Percentiles rank a stretch among this genome's conserved stretches.
Evolutionary conservation across 2,113 vertebrate species (phyloP).

Genomic region (Phylloscopus trochilus): DNA sequence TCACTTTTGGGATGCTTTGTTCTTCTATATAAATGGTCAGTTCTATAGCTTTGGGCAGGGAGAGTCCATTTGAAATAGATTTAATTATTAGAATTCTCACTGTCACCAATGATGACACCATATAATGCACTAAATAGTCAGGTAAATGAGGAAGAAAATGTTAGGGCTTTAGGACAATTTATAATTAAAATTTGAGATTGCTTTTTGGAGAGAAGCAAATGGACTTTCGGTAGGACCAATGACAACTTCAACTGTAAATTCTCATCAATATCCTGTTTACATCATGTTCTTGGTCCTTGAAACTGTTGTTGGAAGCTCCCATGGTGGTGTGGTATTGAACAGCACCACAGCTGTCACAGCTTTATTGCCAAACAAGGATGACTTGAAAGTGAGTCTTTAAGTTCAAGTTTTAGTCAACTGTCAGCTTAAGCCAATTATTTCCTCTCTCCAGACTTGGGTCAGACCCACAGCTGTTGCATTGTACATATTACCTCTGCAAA

Average conservation of each 20-base stretch:
- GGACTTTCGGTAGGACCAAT: neutral
- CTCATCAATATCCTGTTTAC: neutral
- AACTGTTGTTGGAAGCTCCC: neutral
- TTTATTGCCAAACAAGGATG: neutral
- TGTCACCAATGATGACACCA: neutral
- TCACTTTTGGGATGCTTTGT: neutral
- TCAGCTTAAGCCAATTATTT: neutral
- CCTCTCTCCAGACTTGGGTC: neutral
- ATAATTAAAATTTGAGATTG: neutral
- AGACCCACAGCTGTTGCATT: neutral
- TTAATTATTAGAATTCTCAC: neutral
- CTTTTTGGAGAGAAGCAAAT: neutral
- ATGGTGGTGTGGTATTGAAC: neutral
- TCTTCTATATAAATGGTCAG: neutral
- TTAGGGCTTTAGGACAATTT: neutral
- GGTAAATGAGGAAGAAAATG: neutral
- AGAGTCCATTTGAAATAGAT: neutral
- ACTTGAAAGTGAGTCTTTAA: neutral
- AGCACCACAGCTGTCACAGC: neutral
- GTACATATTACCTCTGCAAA: neutral
- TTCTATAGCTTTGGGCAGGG: neutral
- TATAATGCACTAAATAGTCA: neutral
- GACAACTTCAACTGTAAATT: neutral
- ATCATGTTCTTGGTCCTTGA: neutral
- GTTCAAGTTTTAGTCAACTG: neutral